A percentile compares a stretch with the other conserved stretches of the same genome.
Evolutionary conservation across 1,140 invertebrate species (phyloP).

Genomic region (Cardiocondyla obscurior): DNA sequence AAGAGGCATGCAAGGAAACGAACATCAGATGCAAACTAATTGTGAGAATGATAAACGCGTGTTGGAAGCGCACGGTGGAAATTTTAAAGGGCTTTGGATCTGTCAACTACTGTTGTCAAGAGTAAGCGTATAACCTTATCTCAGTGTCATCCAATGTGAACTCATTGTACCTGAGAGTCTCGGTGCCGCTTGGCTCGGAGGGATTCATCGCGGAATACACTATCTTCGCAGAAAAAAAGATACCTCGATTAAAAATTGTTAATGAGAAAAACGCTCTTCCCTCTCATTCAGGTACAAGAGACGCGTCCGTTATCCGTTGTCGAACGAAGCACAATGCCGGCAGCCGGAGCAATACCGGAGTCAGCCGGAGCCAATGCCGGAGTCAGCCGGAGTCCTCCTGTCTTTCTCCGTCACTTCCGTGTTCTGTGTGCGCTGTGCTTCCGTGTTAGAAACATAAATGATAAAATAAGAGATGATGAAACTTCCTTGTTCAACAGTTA

Average conservation of each 20-base stretch:
- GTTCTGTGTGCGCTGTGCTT: too few relatives aligned
- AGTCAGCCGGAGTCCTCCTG: too few relatives aligned
- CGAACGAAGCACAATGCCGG: not conserved
- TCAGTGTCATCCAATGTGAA: slow-evolving; percentile 19
- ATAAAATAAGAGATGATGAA: too few relatives aligned
- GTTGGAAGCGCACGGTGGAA: not conserved
- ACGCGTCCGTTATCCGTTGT: not conserved
- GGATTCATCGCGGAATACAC: slow-evolving; percentile 69
- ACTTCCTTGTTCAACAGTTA: too few relatives aligned
- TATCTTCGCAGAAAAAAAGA: not conserved
- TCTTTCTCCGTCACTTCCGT: too few relatives aligned
- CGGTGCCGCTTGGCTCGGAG: slow-evolving; percentile 70
- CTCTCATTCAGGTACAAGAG: not conserved
- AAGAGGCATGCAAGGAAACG: too few relatives aligned
- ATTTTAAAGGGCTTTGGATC: not conserved
- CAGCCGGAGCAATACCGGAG: too few relatives aligned
- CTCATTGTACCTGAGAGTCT: slow-evolving; percentile 72
- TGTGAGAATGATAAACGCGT: not conserved
- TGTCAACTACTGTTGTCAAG: too few relatives aligned
- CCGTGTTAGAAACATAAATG: too few relatives aligned
- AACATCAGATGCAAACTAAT: not conserved
- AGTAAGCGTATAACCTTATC: slow-evolving; percentile 31
- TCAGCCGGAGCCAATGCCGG: too few relatives aligned
- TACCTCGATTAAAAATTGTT: not conserved
- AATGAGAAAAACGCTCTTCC: slow-evolving; percentile 3